Evolutionary conservation across 2,797 vertebrate genomes (phyloP), one percentile per base, ranked within the genome.

Genomic region (Neomorphus geoffroyi): DNA sequence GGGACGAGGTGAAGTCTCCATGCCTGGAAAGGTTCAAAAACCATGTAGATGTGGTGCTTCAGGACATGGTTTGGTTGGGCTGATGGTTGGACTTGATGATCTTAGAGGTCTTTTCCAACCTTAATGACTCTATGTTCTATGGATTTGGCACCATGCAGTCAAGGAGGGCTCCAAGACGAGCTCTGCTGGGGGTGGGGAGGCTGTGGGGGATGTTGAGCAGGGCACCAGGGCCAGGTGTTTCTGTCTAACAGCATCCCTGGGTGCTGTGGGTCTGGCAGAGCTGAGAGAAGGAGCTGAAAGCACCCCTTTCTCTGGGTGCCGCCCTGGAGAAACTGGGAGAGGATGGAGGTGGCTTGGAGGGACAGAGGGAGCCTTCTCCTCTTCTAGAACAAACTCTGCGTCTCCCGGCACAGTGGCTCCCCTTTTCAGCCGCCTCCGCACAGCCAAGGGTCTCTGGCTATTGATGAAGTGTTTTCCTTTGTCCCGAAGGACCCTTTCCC

Each of bases 401-500:
- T 72, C 72, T 89, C 56, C 32, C 1, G 0, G 77, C 85, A n/a
- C 60, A 32, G 72, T 69, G 3, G 11, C 32, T 62, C 60, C 41
- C 75, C 32, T 2, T 43, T 17, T 4, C 56, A 70, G 83, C 75
- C 4, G 12, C 58, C 61, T 66, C 86, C 35, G 79, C 85, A 10
- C 58, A 46, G 70, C 60, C 1, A 18, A 48, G 60, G 51, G 53
- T 45, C 80, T 79, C 80, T 6, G 37, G 80, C 73, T 46, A 5
- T 65, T 74, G 86, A 71, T 14, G 65, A 95, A 94, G 85, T 28
- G n/a, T 56, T 91, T 88, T 69, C 82, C 92, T 94, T 96, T 96
- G 91, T 92, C 96, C 94, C 83, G 32, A 83, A 70, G 94, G 90
- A 79, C 62, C 90, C 74, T 94, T 95, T 93, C 57, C 91, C 93